Conservation (phyloP, 2,797 vertebrate species). For the Pyrocephalus nanus region DNA sequence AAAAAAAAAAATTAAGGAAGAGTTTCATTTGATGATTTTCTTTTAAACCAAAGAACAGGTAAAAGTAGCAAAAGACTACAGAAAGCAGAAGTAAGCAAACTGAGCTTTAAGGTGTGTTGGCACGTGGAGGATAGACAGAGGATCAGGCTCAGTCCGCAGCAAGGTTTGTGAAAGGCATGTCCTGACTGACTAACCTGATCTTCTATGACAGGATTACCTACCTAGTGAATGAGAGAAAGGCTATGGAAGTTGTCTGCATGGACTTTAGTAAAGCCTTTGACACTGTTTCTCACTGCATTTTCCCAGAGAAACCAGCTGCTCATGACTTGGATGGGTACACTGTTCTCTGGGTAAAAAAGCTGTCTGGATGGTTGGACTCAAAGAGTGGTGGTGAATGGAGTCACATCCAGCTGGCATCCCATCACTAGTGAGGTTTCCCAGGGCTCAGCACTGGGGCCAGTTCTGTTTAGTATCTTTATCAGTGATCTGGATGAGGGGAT, state of each 20-base stretch:
- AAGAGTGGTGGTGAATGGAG: neutral
- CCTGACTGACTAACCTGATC: neutral
- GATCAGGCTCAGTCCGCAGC: neutral
- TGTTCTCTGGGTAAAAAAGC: neutral
- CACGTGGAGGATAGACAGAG: neutral
- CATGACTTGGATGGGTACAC: neutral
- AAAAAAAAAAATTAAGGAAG: constrained; percentile 68
- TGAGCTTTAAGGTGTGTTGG: neutral
- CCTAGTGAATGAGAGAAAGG: neutral
- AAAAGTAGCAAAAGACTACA: neutral
- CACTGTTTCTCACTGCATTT: neutral
- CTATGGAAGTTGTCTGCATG: neutral
- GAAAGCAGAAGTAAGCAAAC: neutral
- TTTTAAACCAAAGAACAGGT: neutral
- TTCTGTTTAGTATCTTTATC: neutral
- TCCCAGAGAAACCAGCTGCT: neutral
- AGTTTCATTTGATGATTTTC: neutral
- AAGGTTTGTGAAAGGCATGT: neutral
- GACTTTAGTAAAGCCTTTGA: neutral
- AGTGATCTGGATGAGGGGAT: neutral
- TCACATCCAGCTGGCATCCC: neutral
- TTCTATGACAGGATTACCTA: neutral
- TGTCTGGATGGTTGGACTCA: neutral
- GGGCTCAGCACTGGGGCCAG: neutral
- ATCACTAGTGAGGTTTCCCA: neutral